These are phyloP conservation scores for Luidia sarsii DNA, from an alignment of 53 echinoderm and acorn worm genomes.

Conservation along the genomic window DNA sequence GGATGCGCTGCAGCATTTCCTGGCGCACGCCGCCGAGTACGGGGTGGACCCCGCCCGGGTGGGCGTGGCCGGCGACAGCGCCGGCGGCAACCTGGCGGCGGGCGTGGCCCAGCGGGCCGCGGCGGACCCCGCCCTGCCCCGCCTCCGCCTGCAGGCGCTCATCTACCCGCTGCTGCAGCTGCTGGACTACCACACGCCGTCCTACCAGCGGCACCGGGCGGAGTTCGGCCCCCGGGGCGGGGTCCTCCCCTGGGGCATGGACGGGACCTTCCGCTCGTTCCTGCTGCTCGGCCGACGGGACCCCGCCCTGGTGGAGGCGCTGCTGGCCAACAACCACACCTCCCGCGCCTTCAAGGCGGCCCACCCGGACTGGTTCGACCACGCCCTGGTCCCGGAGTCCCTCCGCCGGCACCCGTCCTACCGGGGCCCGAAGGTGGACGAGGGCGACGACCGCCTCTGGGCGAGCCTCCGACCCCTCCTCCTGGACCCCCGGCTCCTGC, in stretches of 20 bases:
- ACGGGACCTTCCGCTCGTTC: conserved; percentile 47
- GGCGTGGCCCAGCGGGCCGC: conserved; percentile 61
- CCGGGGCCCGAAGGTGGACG: conserved; percentile 13
- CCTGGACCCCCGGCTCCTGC: conserved; percentile 58
- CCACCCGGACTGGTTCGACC: conserved; percentile 8
- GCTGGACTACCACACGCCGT: conserved; percentile 72
- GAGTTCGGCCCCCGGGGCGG: conserved; percentile 58
- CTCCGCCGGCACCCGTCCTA: conserved; percentile 28
- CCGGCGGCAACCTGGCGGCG: conserved; percentile 76
- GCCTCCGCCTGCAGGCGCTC: conserved; percentile 70
- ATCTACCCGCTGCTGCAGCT: conserved; percentile 76
- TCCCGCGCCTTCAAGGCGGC: conserved; percentile 47
- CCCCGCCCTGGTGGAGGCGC: conserved; percentile 38
- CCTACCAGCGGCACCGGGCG: conserved; percentile 66
- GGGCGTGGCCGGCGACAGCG: conserved; percentile 77
- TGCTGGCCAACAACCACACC: conserved; percentile 59
- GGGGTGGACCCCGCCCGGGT: conserved; percentile 67
- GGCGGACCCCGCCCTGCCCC: conserved; percentile 43
- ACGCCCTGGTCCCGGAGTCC: not conserved
- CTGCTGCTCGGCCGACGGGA: conserved; percentile 64
- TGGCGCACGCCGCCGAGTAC: conserved; percentile 64
- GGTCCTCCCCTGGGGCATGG: conserved; percentile 47
- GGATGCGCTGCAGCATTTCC: conserved; percentile 60
- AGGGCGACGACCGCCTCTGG: conserved; percentile 63
- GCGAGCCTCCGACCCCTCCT: conserved; percentile 42